Evolutionary conservation across 2,113 vertebrate species (phyloP).

Genomic region (Lepidothrix coronata): DNA sequence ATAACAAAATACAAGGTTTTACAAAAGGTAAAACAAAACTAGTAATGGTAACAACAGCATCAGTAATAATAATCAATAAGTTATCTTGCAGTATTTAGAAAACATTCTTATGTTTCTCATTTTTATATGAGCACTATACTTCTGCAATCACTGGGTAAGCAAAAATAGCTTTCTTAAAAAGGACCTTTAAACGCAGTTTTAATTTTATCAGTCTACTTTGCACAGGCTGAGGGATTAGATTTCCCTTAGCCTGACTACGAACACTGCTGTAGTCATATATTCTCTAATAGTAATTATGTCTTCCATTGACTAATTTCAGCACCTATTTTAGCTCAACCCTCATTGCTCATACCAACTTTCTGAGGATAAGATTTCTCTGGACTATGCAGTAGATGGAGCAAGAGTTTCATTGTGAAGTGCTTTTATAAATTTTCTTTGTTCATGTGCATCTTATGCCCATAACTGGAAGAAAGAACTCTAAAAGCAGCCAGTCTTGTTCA

Average conservation of each 20-base stretch:
- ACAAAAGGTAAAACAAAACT: background rate
- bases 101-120: background rate
- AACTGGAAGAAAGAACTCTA: background rate
- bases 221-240: background rate
- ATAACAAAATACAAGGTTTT: background rate
- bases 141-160: background rate
- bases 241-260: background rate
- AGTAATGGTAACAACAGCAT: background rate
- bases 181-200: background rate
- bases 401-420: slow-evolving; percentile 24
- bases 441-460: background rate
- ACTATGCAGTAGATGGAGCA: slow-evolving; percentile 54
- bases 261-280: background rate
- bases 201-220: background rate
- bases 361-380: background rate
- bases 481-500: background rate
- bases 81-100: background rate
- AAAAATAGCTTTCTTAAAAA: background rate
- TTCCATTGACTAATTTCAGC: background rate
- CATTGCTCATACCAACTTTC: background rate
- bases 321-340: background rate
- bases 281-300: background rate
- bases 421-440: slow-evolving; percentile 34
- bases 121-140: rapidly evolving
- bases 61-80: background rate